Evolutionary conservation across 37 sponge, comb jelly and placozoan genomes (phyloP).

Genomic region (Cliona cf. orientalis): DNA sequence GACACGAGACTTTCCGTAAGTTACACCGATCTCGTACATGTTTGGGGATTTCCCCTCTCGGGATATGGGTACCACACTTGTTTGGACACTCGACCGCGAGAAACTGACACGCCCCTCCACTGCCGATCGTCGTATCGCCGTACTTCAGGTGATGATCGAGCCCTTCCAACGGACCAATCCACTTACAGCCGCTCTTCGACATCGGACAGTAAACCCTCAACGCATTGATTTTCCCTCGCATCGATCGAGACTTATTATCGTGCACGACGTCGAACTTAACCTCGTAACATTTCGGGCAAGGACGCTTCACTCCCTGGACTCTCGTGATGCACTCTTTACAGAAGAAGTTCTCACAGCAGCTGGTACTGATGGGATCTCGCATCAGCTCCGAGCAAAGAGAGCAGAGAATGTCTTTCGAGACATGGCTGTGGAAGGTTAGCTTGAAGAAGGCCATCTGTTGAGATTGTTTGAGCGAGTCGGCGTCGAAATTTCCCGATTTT

Average conservation of each 20-base stretch:
- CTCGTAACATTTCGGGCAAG: constrained; percentile 21
- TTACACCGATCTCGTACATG: neutral
- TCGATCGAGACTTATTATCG: neutral
- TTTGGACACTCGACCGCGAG: constrained; percentile 2
- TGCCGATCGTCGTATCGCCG: neutral
- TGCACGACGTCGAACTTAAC: neutral
- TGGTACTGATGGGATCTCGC: neutral
- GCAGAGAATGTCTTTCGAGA: neutral
- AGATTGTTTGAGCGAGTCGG: too few relatives aligned
- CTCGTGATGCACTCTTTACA: constrained; percentile 26
- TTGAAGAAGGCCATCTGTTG: neutral
- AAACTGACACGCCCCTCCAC: constrained; percentile 2
- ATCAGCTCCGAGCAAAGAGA: constrained; percentile 9
- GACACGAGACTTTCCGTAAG: neutral
- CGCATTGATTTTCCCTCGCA: neutral
- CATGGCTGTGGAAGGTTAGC: neutral
- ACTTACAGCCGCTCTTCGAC: constrained; percentile 9
- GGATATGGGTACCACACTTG: constrained; percentile 5
- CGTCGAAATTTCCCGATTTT: too few relatives aligned
- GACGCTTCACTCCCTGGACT: neutral
- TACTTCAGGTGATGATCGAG: constrained; percentile 14
- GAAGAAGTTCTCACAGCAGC: constrained; percentile 16
- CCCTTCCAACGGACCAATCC: neutral
- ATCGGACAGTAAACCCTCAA: constrained; percentile 34
- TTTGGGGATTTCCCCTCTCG: neutral